Conservation (phyloP, 2,888 invertebrate species). For the Philhelius pedissequus region DNA sequence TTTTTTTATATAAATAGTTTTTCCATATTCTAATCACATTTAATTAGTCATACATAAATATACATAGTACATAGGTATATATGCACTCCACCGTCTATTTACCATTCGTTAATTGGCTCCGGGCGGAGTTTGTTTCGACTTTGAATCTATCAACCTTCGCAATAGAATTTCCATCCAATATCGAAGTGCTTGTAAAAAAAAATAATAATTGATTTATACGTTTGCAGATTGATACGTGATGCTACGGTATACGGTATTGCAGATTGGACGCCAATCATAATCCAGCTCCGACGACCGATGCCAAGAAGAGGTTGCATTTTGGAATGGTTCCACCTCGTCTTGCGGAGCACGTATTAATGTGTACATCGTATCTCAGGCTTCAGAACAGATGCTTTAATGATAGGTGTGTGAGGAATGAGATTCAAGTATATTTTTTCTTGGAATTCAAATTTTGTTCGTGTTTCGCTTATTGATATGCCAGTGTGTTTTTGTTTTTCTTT, state of each 20-base stretch:
- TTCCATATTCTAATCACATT: neutral
- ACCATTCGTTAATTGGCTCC: neutral
- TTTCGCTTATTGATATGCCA: constrained; percentile 6
- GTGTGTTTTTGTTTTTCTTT: neutral
- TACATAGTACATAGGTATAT: too few relatives aligned
- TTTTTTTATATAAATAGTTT: neutral
- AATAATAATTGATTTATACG: constrained; percentile 69
- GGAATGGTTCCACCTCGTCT: constrained; percentile 44
- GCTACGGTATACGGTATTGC: constrained; percentile 14
- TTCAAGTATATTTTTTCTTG: constrained; percentile 25
- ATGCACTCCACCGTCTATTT: neutral
- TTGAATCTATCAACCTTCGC: neutral
- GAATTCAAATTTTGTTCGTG: constrained; percentile 21
- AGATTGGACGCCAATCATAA: constrained; percentile 38
- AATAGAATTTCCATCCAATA: neutral
- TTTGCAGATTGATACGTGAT: constrained; percentile 70
- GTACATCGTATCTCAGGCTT: neutral
- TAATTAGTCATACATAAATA: too few relatives aligned
- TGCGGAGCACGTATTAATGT: constrained; percentile 6
- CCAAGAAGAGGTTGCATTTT: constrained; percentile 7
- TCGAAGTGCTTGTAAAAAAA: constrained; percentile 32
- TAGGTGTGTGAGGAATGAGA: constrained; percentile 36
- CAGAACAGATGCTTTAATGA: constrained; percentile 45
- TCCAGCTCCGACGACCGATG: neutral
- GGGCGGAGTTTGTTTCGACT: neutral